A percentile compares a stretch with the other conserved stretches of the same genome.
phyloP scores from a whole-genome alignment of 2,888 invertebrate species.

The Helobdella robusta region DNA sequence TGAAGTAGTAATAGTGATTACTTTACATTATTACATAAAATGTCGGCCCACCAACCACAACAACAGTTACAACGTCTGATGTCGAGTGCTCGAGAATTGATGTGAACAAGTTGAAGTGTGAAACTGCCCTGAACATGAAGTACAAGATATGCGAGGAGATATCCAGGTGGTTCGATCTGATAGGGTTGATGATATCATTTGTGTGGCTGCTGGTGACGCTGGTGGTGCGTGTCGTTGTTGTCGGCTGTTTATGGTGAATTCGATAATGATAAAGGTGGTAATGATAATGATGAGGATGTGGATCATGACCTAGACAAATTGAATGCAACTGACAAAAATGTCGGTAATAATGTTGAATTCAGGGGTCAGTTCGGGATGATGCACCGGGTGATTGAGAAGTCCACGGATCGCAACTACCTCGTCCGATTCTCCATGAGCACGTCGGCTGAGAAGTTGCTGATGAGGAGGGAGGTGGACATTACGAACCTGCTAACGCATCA shows the following conservation, averaged over 20 bases:
- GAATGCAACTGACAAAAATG: too few species aligned
- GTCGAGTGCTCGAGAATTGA: too few species aligned
- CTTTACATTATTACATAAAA: too few species aligned
- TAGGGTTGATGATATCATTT: too few species aligned
- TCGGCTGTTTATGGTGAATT: background rate
- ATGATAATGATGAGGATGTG: too few species aligned
- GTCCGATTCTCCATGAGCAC: slow-evolving; percentile 51
- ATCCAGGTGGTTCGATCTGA: slow-evolving; percentile 40
- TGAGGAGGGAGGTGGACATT: slow-evolving; percentile 50
- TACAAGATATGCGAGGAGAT: slow-evolving; percentile 49
- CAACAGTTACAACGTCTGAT: too few species aligned
- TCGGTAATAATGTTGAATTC: slow-evolving; percentile 41
- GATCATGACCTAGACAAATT: too few species aligned
- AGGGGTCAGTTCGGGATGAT: slow-evolving; percentile 51
- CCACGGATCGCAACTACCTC: slow-evolving; percentile 51
- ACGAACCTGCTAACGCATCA: slow-evolving; percentile 51
- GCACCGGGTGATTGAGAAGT: slow-evolving; percentile 50
- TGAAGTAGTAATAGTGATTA: too few species aligned
- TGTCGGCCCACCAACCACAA: too few species aligned
- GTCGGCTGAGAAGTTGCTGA: slow-evolving; percentile 48
- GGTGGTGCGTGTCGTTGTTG: background rate
- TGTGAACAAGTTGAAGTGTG: slow-evolving; percentile 40
- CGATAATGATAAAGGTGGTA: background rate
- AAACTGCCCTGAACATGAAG: slow-evolving; percentile 42
- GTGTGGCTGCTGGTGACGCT: background rate